Evolutionary conservation across 2,888 invertebrate species (phyloP).

Genomic region (Caenorhabditis sp.): DNA sequence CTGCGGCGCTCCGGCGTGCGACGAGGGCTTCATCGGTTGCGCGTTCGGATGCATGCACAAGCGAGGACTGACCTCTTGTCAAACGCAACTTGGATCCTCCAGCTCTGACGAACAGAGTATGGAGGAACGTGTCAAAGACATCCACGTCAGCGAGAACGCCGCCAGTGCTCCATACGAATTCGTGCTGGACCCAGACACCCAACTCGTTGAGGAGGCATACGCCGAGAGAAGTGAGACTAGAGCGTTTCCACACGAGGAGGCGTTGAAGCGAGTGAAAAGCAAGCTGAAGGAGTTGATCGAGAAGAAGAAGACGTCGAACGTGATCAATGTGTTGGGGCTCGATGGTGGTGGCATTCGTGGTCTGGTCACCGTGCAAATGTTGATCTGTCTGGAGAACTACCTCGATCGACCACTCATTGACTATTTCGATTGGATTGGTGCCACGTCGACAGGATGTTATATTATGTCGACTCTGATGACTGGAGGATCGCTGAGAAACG

Average conservation of each 20-base stretch:
- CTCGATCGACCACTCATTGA: slow-evolving; percentile 77
- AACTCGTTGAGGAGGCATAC: slow-evolving; percentile 68
- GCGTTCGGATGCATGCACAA: slow-evolving; percentile 79
- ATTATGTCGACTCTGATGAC: slow-evolving; percentile 91
- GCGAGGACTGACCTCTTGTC: slow-evolving; percentile 36
- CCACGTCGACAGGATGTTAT: slow-evolving; percentile 92
- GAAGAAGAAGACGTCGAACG: slow-evolving; percentile 68
- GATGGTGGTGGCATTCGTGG: slow-evolving; percentile 98
- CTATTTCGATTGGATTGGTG: slow-evolving; percentile 97
- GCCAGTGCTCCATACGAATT: slow-evolving; percentile 71
- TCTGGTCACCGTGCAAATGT: slow-evolving; percentile 78
- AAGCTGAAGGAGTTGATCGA: slow-evolving; percentile 67
- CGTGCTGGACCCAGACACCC: slow-evolving; percentile 71
- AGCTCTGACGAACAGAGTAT: slow-evolving; percentile 17
- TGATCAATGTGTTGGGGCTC: slow-evolving; percentile 87
- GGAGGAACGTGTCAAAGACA: slow-evolving; percentile 52
- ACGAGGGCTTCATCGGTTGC: slow-evolving; percentile 76
- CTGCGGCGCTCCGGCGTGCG: slow-evolving; percentile 78
- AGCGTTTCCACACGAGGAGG: slow-evolving; percentile 66
- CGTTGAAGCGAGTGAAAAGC: slow-evolving; percentile 68
- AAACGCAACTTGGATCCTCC: slow-evolving; percentile 49
- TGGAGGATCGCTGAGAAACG: slow-evolving; percentile 87
- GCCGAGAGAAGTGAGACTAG: slow-evolving; percentile 63
- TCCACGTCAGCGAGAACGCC: slow-evolving; percentile 49
- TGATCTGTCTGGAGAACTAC: slow-evolving; percentile 76